Evolutionary conservation across 2,888 invertebrate genomes (phyloP).

Genomic region (Gastracanthus pulcherrimus): DNA sequence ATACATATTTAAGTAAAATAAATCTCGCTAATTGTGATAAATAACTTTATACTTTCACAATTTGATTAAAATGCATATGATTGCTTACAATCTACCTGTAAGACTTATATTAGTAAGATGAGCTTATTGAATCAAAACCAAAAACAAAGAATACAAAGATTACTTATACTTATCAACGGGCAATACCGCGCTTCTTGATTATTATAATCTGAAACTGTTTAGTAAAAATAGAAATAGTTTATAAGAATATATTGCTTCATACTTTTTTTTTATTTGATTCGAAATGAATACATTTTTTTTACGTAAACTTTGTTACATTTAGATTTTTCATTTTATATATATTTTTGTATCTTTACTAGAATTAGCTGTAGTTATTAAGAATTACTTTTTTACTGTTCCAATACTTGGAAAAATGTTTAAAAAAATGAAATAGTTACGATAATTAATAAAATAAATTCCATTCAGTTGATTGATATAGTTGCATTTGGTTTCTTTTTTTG

Average conservation of each 20-base stretch:
- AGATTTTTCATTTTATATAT: background rate
- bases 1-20: background rate
- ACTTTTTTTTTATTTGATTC: background rate
- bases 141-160: background rate
- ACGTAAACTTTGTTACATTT: background rate
- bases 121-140: background rate
- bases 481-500: slow-evolving; percentile 18
- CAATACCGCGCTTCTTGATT: too few species aligned
- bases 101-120: background rate
- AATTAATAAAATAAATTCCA: slow-evolving; percentile 39
- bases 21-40: background rate
- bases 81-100: background rate
- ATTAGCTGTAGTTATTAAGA: background rate
- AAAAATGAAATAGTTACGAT: background rate
- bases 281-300: background rate
- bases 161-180: too few species aligned
- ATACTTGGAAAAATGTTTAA: background rate
- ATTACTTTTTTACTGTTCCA: background rate
- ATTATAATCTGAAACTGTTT: background rate
- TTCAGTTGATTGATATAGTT: slow-evolving; percentile 5
- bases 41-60: background rate
- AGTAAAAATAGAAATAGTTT: background rate
- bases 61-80: background rate
- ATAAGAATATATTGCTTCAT: background rate
- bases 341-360: background rate